A percentile compares a stretch with the other conserved stretches of the same genome.
Conservation (phyloP, 2,888 invertebrate species). For the Xylota segnis region DNA sequence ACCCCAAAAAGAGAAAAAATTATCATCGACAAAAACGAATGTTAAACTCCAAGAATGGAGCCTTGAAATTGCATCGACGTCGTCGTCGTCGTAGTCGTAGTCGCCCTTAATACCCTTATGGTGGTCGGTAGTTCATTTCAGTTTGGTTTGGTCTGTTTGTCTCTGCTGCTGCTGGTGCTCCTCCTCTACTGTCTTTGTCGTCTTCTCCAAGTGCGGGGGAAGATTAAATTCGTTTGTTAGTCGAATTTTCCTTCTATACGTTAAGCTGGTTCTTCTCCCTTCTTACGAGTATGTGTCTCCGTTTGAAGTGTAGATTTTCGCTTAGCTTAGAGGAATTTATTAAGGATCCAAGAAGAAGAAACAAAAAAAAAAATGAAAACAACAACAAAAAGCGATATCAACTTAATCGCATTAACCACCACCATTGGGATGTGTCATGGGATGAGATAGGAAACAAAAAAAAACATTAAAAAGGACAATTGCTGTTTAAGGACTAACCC, state of each 20-base stretch:
- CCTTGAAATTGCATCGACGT: conserved; percentile 65
- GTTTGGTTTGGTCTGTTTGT: conserved; percentile 38
- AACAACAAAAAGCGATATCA: conserved; percentile 53
- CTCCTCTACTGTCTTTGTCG: conserved; percentile 7
- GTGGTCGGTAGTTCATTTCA: conserved; percentile 37
- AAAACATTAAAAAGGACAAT: conserved; percentile 66
- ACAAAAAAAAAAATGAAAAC: conserved; percentile 2
- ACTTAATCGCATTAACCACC: conserved; percentile 68
- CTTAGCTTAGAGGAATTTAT: conserved; percentile 65
- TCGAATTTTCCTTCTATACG: conserved; percentile 16
- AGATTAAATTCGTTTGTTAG: conserved; percentile 60
- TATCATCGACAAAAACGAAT: conserved; percentile 58
- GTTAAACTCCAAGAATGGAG: conserved; percentile 51
- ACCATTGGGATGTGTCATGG: conserved; percentile 1
- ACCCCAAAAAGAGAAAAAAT: conserved; percentile 35
- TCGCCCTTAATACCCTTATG: conserved; percentile 45
- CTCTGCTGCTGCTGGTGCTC: conserved; percentile 29
- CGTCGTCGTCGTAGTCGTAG: conserved; percentile 9
- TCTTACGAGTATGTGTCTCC: conserved; percentile 12
- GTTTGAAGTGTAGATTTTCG: conserved; percentile 64
- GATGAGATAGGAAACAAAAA: conserved; percentile 13
- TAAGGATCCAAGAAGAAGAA: conserved; percentile 27
- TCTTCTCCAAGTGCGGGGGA: conserved; percentile 25
- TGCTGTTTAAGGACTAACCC: conserved; percentile 74
- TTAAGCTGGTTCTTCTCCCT: conserved; percentile 26